Conservation (phyloP, 30 jellyfish, hydroid and myxozoan genomes). For the Mastigias papua region DNA sequence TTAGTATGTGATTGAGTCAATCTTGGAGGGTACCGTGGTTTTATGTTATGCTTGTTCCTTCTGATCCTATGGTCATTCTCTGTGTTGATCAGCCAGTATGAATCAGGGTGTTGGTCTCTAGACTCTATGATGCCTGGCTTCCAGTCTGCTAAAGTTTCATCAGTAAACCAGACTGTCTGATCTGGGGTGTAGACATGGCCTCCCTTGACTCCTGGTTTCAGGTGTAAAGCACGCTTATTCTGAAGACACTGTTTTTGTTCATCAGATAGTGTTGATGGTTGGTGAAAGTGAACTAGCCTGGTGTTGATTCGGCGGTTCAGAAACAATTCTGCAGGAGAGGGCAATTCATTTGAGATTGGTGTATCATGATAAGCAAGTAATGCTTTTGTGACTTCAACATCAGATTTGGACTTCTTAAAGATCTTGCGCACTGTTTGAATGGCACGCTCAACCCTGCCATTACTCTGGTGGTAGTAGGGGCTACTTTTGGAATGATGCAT, state of each 20-base stretch:
- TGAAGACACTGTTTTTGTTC: background rate
- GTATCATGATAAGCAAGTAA: slow-evolving; percentile 14
- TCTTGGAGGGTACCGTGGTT: slow-evolving; percentile 10
- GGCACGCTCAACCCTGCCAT: slow-evolving; percentile 47
- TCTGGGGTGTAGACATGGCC: slow-evolving; percentile 10
- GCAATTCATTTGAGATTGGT: slow-evolving; percentile 8
- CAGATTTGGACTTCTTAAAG: slow-evolving; percentile 1
- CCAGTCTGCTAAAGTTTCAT: background rate
- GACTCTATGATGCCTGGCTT: slow-evolving; percentile 17
- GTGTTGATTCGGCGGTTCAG: slow-evolving; percentile 17
- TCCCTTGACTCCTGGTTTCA: slow-evolving; percentile 11
- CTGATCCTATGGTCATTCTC: slow-evolving; percentile 6
- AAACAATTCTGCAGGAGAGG: slow-evolving; percentile 6
- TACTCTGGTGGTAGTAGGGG: slow-evolving; percentile 62
- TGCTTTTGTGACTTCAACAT: slow-evolving; percentile 2
- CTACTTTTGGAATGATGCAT: slow-evolving; percentile 61
- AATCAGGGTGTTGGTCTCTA: slow-evolving; percentile 9
- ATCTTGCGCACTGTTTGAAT: slow-evolving; percentile 28
- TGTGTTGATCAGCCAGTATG: slow-evolving; percentile 9
- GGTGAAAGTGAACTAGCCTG: slow-evolving; percentile 17
- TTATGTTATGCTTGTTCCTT: background rate
- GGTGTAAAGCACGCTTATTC: background rate
- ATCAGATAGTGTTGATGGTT: slow-evolving; percentile 9
- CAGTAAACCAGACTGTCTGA: slow-evolving; percentile 7
- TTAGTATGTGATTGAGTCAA: background rate